Percentiles rank a stretch among this genome's conserved stretches.
Evolutionary conservation across 2,888 invertebrate genomes (phyloP).

Genomic region (Philopedon plagiatum): DNA sequence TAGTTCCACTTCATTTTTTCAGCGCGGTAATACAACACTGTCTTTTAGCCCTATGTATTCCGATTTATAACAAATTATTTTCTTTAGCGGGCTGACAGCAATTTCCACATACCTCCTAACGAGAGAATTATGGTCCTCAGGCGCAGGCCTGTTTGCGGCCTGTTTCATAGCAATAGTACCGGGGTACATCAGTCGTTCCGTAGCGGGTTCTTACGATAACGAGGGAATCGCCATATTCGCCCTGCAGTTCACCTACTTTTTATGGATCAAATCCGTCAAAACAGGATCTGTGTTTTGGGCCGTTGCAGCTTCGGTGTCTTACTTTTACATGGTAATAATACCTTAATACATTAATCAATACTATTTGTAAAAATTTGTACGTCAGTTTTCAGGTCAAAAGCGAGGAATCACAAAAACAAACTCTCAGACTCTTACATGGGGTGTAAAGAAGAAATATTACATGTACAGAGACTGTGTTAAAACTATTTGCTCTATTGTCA

Average conservation of each 20-base stretch:
- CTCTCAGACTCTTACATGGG: no score
- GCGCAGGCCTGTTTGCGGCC: slow-evolving; percentile 97
- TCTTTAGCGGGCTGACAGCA: slow-evolving; percentile 93
- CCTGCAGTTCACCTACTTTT: slow-evolving; percentile 96
- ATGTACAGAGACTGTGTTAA: no score
- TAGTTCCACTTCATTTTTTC: no score
- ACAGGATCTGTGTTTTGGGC: slow-evolving; percentile 99
- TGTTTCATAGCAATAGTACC: slow-evolving; percentile 99
- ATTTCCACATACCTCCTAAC: slow-evolving; percentile 98
- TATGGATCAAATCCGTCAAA: slow-evolving; percentile 98
- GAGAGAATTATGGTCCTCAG: slow-evolving; percentile 96
- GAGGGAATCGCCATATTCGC: slow-evolving; percentile 99
- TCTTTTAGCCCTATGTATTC: no score
- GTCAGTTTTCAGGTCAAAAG: no score
- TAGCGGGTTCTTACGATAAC: slow-evolving; percentile 99
- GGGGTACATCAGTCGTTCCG: slow-evolving; percentile 98
- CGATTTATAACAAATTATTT: background rate
- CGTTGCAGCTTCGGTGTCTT: slow-evolving; percentile 92
- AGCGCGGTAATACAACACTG: no score
- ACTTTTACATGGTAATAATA: slow-evolving; percentile 99
- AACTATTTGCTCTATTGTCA: no score
- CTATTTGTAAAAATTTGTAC: no score
- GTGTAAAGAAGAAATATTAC: no score
- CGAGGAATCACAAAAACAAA: no score
- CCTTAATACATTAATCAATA: no score